Conservation (phyloP, 2,888 invertebrate genomes). For the Cheiracanthium punctorium region DNA sequence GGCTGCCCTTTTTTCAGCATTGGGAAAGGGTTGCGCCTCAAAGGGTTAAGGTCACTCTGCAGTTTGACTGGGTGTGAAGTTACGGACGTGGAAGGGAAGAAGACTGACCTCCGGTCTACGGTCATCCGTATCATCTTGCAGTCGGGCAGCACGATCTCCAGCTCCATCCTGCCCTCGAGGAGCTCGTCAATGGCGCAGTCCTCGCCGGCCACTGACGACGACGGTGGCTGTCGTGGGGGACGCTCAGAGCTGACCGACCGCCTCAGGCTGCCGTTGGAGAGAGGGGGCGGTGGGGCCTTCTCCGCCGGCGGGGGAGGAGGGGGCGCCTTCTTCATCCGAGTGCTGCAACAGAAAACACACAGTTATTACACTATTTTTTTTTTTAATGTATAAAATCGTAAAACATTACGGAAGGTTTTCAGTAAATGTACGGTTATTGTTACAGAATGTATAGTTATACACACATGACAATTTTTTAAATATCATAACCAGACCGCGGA, state of each 20-base stretch:
- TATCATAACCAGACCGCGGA: too few relatives aligned
- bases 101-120: slow-evolving; percentile 79
- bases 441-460: too few relatives aligned
- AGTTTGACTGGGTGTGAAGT: too few relatives aligned
- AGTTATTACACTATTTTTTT: too few relatives aligned
- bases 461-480: too few relatives aligned
- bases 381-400: too few relatives aligned
- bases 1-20: too few relatives aligned
- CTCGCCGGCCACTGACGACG: slow-evolving; percentile 35
- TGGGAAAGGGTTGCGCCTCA: too few relatives aligned
- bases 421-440: too few relatives aligned
- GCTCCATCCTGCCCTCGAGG: slow-evolving; percentile 83
- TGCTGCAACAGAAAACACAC: slow-evolving; percentile 26
- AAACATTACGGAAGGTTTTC: too few relatives aligned
- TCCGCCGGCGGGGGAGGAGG: slow-evolving; percentile 45
- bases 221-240: not conserved
- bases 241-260: slow-evolving; percentile 13
- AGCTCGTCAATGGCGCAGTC: slow-evolving; percentile 77
- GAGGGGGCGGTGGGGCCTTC: slow-evolving; percentile 22
- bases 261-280: slow-evolving; percentile 41
- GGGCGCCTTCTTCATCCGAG: slow-evolving; percentile 64
- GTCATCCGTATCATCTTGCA: slow-evolving; percentile 79
- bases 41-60: too few relatives aligned
- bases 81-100: too few relatives aligned
- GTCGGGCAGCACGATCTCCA: slow-evolving; percentile 81